Conservation (phyloP, 2,797 vertebrate species). For the Propithecus deckenii region DNA sequence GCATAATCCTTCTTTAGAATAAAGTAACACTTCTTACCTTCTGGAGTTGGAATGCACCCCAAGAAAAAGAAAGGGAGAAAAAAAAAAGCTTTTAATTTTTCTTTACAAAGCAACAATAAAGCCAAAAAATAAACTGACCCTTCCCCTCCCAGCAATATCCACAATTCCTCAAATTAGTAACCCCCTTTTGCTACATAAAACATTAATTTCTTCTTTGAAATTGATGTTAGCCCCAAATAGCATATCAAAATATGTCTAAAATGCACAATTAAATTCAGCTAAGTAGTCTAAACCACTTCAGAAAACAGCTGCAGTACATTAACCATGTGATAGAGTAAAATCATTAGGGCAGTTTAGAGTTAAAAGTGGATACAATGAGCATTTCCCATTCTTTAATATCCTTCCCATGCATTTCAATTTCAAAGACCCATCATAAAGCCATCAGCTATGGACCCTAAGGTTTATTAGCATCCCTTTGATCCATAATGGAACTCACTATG, state of each 20-base stretch:
- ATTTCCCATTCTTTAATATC: constrained; percentile 24
- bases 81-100: constrained; percentile 82
- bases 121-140: constrained; percentile 3
- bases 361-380: constrained; percentile 14
- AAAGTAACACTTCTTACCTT: constrained; percentile 85
- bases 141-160: constrained; percentile 60
- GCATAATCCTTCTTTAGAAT: constrained; percentile 66
- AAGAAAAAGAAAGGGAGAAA: constrained; percentile 80
- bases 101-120: constrained; percentile 70
- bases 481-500: not conserved
- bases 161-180: constrained; percentile 43
- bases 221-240: constrained; percentile 14
- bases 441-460: constrained; percentile 37
- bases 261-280: constrained; percentile 47
- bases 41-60: constrained; percentile 85
- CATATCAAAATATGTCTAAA: not conserved
- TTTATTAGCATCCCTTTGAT: constrained; percentile 25
- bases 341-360: not conserved
- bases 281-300: constrained; percentile 25
- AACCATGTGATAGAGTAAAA: not conserved
- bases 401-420: constrained; percentile 62
- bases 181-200: constrained; percentile 20
- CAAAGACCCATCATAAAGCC: constrained; percentile 68
- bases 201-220: constrained; percentile 38
- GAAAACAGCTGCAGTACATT: constrained; percentile 17